Conservation (phyloP, 2,113 vertebrate genomes). For the Tetrao urogallus region DNA sequence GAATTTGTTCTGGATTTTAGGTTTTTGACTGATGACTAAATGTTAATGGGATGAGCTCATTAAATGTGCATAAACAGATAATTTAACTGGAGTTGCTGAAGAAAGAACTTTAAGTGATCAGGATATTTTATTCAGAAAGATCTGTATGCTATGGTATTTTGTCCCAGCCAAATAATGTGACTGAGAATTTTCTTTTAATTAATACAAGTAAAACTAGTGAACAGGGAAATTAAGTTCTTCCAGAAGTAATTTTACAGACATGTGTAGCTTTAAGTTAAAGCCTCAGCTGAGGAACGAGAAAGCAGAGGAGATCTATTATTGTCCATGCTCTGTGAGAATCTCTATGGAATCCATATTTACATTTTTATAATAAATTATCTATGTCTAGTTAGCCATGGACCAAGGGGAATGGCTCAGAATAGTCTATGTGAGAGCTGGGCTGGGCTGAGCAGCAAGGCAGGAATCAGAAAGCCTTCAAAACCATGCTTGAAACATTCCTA, state of each 20-base stretch:
- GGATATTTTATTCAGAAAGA: conserved; percentile 8
- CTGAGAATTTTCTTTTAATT: conserved; percentile 53
- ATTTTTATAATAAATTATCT: background rate
- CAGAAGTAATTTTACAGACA: conserved; percentile 42
- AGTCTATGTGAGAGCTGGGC: background rate
- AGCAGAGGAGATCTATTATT: background rate
- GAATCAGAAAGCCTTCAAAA: background rate
- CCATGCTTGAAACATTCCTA: background rate
- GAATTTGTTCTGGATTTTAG: background rate
- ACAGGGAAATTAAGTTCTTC: conserved; percentile 62
- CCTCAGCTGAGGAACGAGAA: background rate
- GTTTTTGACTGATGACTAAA: background rate
- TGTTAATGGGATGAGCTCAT: background rate
- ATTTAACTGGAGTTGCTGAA: background rate
- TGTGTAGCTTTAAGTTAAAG: conserved; percentile 19
- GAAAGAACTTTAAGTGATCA: background rate
- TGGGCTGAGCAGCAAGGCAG: background rate
- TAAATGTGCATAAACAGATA: background rate
- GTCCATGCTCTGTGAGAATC: background rate
- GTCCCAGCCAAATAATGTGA: conserved; percentile 24
- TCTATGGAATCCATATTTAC: background rate
- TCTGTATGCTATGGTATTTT: conserved; percentile 1
- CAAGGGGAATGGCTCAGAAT: background rate
- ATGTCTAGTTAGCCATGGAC: background rate
- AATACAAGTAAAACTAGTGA: conserved; percentile 59